These are phyloP conservation scores for Hemiscyllium ocellatum DNA, from an alignment of 2,113 vertebrate species.

Conservation along the genomic window DNA sequence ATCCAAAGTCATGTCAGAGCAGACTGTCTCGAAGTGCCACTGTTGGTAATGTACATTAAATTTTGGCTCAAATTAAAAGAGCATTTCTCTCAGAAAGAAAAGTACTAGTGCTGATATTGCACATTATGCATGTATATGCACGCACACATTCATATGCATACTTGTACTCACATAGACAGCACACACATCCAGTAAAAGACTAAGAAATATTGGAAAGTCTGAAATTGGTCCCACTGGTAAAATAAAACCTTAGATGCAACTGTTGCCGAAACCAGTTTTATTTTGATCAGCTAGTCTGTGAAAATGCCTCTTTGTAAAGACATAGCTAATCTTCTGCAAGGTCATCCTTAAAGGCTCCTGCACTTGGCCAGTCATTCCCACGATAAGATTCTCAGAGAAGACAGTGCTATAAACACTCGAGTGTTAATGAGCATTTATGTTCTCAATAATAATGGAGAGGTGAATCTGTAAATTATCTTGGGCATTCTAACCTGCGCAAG, in stretches of 20 bases:
- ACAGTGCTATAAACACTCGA: too few relatives aligned
- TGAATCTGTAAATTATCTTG: too few relatives aligned
- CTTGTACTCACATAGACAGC: background rate
- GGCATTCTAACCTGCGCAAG: too few relatives aligned
- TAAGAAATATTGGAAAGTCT: background rate
- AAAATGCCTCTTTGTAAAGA: background rate
- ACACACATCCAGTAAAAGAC: background rate
- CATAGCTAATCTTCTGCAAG: background rate
- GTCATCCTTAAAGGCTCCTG: too few relatives aligned
- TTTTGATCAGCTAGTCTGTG: too few relatives aligned
- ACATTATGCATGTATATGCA: background rate
- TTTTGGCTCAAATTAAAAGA: background rate
- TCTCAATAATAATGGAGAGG: too few relatives aligned
- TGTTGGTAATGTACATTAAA: background rate
- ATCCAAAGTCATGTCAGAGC: background rate
- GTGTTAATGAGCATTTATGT: too few relatives aligned
- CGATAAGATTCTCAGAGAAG: too few relatives aligned
- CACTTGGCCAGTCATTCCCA: too few relatives aligned
- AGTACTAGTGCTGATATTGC: background rate
- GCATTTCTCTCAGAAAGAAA: background rate
- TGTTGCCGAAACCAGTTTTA: too few relatives aligned
- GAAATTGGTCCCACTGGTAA: background rate
- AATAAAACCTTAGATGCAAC: background rate
- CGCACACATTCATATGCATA: background rate
- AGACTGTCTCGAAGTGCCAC: background rate